Evolutionary conservation across 2,113 vertebrate genomes (phyloP), one percentile per base, ranked within the genome.

Genomic region (Nansenia antarctica): DNA sequence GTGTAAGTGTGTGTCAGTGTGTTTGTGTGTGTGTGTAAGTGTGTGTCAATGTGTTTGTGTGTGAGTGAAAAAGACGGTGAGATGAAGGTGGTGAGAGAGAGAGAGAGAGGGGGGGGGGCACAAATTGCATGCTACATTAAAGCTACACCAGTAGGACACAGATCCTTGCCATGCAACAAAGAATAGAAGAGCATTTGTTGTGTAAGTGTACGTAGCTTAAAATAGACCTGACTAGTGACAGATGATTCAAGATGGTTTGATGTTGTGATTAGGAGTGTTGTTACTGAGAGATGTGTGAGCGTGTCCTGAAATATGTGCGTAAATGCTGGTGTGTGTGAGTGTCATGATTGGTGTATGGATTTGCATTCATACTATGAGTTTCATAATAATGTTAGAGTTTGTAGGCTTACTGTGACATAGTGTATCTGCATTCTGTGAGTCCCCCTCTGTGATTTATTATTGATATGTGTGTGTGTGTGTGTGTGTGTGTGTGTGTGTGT

Each of bases 361-460:
- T 52, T 70, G 59, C 57, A 65, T 45, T 42, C 12, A 11, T 49
- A n/a, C 24, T 64, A 26, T 69, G 75, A 15, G 18, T 5, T 42
- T 11, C 79, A 73, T 80, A 61, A 79, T 62, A 77, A 18, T 47
- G 42, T 77, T 82, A 70, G 75, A 65, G 68, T 34, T 26, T 47
- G 39, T 69, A 39, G 9, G n/a, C n/a, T n/a, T 39, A 39, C 35
- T 39, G 35, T 39, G 35, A 39, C 35, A 11, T 11, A 5, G 30
- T 49, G 53, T 72, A 71, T 29, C 20, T 9, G 34, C 37, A 72
- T 64, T 30, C 78, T 71, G 74, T 76, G 76, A 82, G 85, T 64
- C 69, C 70, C 62, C 83, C 26, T 18, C 73, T 78, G 71, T 75
- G 69, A 86, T 88, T 83, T 87, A 88, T 87, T 89, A 89, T 91